phyloP scores from a whole-genome alignment of 2,888 invertebrate genomes.

The Scaptodrosophila latifasciaeformis region DNA sequence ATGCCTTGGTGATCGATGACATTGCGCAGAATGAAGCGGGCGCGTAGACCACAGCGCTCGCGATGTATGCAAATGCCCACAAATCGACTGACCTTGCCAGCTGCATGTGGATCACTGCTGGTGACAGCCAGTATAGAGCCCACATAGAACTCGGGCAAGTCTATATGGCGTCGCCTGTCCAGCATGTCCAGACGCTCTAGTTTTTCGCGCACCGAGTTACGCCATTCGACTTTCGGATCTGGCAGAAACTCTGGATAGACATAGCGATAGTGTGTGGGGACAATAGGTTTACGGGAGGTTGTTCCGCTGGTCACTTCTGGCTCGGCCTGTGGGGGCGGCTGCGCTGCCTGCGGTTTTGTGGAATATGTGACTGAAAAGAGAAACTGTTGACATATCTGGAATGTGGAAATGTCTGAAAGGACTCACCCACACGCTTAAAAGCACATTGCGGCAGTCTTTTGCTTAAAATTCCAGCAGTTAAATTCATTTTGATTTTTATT shows the following conservation, averaged over 20 bases:
- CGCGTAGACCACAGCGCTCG: conserved; percentile 86
- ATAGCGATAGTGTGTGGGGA: conserved; percentile 79
- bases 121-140: conserved; percentile 93
- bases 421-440: conserved; percentile 51
- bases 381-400: not conserved
- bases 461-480: conserved; percentile 32
- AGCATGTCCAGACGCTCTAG: conserved; percentile 96
- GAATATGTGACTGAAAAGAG: conserved; percentile 51
- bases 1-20: conserved; percentile 91
- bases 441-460: conserved; percentile 32
- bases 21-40: conserved; percentile 92
- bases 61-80: conserved; percentile 92
- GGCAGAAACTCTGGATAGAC: conserved; percentile 95
- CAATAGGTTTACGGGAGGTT: conserved; percentile 52
- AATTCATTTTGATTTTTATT: conserved; percentile 46
- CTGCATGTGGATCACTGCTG: conserved; percentile 88
- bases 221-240: conserved; percentile 84
- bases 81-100: conserved; percentile 86
- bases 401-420: not conserved
- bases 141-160: conserved; percentile 98
- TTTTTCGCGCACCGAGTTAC: conserved; percentile 89
- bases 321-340: conserved; percentile 5
- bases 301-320: conserved; percentile 1
- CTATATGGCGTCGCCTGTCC: conserved; percentile 81
- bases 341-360: conserved; percentile 46